Percentiles rank a stretch among this genome's conserved stretches.
phyloP scores from a whole-genome alignment of 2,113 vertebrate species.

The Sula dactylatra region DNA sequence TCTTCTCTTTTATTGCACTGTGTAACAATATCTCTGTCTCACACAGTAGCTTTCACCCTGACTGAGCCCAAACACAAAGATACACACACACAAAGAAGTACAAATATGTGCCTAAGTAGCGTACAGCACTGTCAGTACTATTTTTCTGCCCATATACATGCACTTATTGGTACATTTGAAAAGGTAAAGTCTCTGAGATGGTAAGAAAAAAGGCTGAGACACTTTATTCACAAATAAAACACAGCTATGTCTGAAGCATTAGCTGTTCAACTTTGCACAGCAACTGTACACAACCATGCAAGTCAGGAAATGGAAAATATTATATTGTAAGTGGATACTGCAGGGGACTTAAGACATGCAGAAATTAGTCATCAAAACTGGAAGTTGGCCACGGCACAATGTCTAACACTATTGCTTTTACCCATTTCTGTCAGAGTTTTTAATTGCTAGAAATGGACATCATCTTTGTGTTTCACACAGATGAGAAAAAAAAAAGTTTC shows the following conservation, averaged over 20 bases:
- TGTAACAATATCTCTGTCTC: neutral
- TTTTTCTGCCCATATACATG: neutral
- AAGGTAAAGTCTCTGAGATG: neutral
- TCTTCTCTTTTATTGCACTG: neutral
- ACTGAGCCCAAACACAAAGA: neutral
- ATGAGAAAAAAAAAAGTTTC: neutral
- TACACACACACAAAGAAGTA: neutral
- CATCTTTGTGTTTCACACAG: neutral
- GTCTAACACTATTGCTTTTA: neutral
- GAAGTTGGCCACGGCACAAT: conserved; percentile 11
- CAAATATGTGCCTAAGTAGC: neutral
- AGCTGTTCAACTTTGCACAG: conserved; percentile 36
- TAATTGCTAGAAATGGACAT: conserved; percentile 27
- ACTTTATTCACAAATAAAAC: conserved; percentile 28
- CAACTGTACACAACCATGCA: conserved; percentile 12
- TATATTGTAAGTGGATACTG: conserved; percentile 58
- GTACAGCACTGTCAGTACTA: neutral
- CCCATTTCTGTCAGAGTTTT: neutral
- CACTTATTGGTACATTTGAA: neutral
- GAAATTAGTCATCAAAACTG: conserved; percentile 55
- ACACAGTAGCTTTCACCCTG: neutral
- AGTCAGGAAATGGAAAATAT: conserved; percentile 67
- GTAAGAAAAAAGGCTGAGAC: neutral
- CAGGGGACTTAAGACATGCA: conserved; percentile 61
- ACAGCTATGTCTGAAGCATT: neutral